These are phyloP conservation scores for Rhagonycha fulva DNA, from an alignment of 2,888 invertebrate species.

Conservation along the genomic window DNA sequence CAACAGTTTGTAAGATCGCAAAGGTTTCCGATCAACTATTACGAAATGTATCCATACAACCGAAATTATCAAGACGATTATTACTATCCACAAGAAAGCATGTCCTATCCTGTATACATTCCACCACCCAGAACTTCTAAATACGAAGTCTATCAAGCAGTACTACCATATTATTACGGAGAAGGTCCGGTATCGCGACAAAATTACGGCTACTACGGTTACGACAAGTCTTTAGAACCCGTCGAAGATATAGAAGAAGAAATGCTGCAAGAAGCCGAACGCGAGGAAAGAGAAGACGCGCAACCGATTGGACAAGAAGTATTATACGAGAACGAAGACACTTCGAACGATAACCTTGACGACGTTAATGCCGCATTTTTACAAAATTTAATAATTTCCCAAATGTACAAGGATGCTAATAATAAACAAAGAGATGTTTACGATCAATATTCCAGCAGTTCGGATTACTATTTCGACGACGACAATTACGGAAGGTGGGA, in stretches of 20 bases:
- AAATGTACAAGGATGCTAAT: conserved; percentile 65
- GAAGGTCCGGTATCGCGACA: conserved; percentile 46
- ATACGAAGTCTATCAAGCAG: conserved; percentile 55
- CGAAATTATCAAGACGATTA: conserved; percentile 61
- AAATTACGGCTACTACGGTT: conserved; percentile 54
- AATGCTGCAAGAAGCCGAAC: conserved; percentile 64
- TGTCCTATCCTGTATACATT: conserved; percentile 48
- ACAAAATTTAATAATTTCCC: conserved; percentile 68
- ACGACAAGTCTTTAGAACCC: conserved; percentile 51
- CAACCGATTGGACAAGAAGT: conserved; percentile 70
- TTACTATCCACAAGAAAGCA: conserved; percentile 46
- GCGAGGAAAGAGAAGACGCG: conserved; percentile 59
- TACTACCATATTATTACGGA: conserved; percentile 57
- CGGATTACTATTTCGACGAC: conserved; percentile 42
- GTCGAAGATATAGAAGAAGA: conserved; percentile 63
- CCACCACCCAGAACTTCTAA: conserved; percentile 57
- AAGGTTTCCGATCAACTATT: conserved; percentile 57
- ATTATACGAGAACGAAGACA: conserved; percentile 63
- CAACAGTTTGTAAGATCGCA: conserved; percentile 45
- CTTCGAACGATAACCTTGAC: conserved; percentile 46
- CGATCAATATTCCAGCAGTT: conserved; percentile 30
- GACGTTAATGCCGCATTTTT: conserved; percentile 66
- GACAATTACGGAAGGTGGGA: conserved; percentile 44
- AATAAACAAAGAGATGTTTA: conserved; percentile 39
- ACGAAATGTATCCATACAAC: conserved; percentile 57